phyloP scores from a whole-genome alignment of 2,888 invertebrate genomes.

The Latrodectus elegans region DNA sequence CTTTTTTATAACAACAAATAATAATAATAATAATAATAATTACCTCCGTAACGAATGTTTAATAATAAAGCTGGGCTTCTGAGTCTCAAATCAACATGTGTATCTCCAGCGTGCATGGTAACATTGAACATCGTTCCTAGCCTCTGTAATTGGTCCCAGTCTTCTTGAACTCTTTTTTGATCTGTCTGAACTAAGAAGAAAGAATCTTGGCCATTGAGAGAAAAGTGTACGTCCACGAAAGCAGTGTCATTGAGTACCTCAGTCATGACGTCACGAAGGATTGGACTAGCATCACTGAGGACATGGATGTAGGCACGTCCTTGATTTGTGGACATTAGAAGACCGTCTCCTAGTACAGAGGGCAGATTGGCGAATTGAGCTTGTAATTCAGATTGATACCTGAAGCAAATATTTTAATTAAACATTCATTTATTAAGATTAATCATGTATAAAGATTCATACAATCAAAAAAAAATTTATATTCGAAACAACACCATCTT shows the following conservation, averaged over 20 bases:
- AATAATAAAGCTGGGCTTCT: slow-evolving; percentile 93
- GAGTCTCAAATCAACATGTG: slow-evolving; percentile 82
- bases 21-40: slow-evolving; percentile 73
- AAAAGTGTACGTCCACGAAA: slow-evolving; percentile 85
- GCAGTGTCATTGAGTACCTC: slow-evolving; percentile 93
- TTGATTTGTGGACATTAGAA: slow-evolving; percentile 83
- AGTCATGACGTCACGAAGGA: slow-evolving; percentile 92
- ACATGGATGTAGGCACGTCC: slow-evolving; percentile 80
- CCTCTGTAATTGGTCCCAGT: slow-evolving; percentile 89
- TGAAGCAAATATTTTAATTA: neutral
- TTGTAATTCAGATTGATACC: slow-evolving; percentile 40
- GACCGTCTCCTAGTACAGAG: slow-evolving; percentile 82
- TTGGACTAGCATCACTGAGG: slow-evolving; percentile 90
- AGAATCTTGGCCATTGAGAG: slow-evolving; percentile 81
- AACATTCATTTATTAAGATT: neutral
- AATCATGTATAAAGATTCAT: too few relatives aligned
- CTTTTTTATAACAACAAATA: too few relatives aligned
- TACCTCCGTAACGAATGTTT: slow-evolving; percentile 93
- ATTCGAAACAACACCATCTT: too few relatives aligned
- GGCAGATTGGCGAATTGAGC: slow-evolving; percentile 70
- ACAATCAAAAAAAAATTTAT: too few relatives aligned
- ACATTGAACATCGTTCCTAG: slow-evolving; percentile 78
- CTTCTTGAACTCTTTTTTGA: slow-evolving; percentile 89
- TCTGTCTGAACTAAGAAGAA: slow-evolving; percentile 92
- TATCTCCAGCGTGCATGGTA: slow-evolving; percentile 69